Conservation (phyloP, 2,113 vertebrate species). For the Phylloscopus trochilus region DNA sequence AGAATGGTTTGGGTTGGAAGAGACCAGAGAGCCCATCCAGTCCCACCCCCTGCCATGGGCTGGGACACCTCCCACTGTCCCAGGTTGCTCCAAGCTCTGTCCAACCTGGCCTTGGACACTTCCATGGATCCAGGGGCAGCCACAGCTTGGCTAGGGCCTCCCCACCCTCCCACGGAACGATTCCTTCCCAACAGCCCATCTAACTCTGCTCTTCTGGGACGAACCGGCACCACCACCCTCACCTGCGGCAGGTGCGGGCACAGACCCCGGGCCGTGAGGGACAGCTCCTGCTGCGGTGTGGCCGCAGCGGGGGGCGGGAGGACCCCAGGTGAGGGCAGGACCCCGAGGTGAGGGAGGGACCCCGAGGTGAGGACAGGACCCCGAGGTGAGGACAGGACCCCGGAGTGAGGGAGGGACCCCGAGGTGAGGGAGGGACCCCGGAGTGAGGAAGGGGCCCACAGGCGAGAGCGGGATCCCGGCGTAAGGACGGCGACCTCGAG, state of each 20-base stretch:
- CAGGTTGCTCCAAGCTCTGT: fast-evolving
- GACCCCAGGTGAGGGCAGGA: not conserved
- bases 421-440: too few species aligned
- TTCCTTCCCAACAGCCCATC: not conserved
- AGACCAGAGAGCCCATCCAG: not conserved
- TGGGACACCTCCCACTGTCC: not conserved
- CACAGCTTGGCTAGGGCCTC: not conserved
- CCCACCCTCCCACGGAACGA: fast-evolving
- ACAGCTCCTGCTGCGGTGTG: not conserved
- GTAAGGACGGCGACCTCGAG: too few species aligned
- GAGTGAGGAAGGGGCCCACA: too few species aligned
- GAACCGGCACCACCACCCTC: not conserved
- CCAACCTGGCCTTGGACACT: not conserved
- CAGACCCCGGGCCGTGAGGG: not conserved
- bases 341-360: not conserved
- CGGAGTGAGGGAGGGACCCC: too few species aligned
- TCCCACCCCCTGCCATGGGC: not conserved
- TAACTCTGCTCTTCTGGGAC: fast-evolving
- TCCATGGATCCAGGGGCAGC: not conserved
- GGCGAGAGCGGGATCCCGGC: not conserved
- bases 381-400: not conserved
- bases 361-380: too few species aligned
- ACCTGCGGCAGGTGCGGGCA: not conserved
- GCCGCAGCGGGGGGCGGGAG: not conserved
- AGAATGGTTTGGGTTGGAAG: not conserved